Base-by-base conservation (phyloP, 2,113 vertebrate species). In the Crotalus helleri region DNA sequence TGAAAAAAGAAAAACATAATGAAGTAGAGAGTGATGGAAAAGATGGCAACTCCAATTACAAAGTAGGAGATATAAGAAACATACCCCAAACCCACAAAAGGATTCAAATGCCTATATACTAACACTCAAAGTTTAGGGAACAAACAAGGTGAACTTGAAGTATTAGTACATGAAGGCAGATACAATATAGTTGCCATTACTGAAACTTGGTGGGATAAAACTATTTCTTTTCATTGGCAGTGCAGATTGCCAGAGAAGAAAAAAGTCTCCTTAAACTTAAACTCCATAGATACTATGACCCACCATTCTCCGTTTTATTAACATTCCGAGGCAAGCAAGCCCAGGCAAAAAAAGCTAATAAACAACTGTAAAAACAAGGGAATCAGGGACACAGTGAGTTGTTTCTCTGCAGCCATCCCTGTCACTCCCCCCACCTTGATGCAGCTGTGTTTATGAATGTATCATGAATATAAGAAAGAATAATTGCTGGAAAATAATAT, bases 391-490 rank as follows among this genome's bases (percentile, higher is more conserved):
- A 64, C 95, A 97, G 96, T 90, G 93, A 58, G 91, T 94, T 95
- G 95, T 93, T 97, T 96, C 95, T 96, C 96, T 96, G 95, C 93
- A 90, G 89, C 81, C 85, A 4, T 91, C 74, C 17, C 17, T 39
- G 69, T 81, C 74, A 39, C 92, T 0, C 49, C 64, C 53, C 0
- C 91, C 87, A 93, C 93, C 90, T 44, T 81, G 0, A 94, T n/a
- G 94, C 98, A 98, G 98, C 98, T 98, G 98, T 96, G 97, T 96
- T 96, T 96, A 96, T 96, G 94, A 95, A 96, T 97, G 97, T 97
- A 96, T 97, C 97, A 96, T 92, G 96, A 97, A 96, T 96, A 97
- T 97, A 96, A 95, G 96, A 93, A 98, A 96, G 97, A 97, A 95
- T 95, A 97, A 97, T 96, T 96, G 95, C 97, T 96, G 96, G 97